Evolutionary conservation across 2,797 vertebrate genomes (phyloP).

Genomic region (Leontocebus nigricollis): DNA sequence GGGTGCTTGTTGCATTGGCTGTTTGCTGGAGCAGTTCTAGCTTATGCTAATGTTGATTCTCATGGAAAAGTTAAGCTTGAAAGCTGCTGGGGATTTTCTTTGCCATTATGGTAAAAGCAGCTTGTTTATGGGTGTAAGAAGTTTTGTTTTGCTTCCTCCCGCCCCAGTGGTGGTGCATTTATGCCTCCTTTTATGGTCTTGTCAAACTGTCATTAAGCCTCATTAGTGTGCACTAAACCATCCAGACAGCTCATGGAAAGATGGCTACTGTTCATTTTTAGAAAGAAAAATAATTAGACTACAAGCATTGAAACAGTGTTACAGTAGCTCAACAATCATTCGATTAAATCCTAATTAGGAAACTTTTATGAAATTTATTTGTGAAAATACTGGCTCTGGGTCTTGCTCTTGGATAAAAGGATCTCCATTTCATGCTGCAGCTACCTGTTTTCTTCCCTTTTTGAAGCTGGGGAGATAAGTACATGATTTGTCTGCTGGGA

Average conservation of each 20-base stretch:
- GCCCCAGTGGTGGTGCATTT: neutral
- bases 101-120: neutral
- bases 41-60: neutral
- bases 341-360: constrained; percentile 56
- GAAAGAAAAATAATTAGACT: constrained; percentile 30
- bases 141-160: neutral
- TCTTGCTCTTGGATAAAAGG: constrained; percentile 1
- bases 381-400: constrained; percentile 38
- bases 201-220: constrained; percentile 43
- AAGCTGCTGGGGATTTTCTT: neutral
- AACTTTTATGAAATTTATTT: constrained; percentile 36
- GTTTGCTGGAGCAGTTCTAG: neutral
- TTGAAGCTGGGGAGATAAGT: neutral
- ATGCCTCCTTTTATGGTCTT: neutral
- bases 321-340: neutral
- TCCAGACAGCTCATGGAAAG: constrained; percentile 22
- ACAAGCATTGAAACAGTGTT: constrained; percentile 44
- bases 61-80: neutral
- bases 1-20: neutral
- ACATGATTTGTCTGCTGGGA: neutral
- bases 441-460: neutral
- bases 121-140: neutral
- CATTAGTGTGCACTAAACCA: neutral
- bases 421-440: neutral
- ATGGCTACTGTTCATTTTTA: constrained; percentile 35